A percentile compares a stretch with the other conserved stretches of the same genome.
Evolutionary conservation across 2,888 invertebrate genomes (phyloP).

Genomic region (Brachynemurus nebulosus): DNA sequence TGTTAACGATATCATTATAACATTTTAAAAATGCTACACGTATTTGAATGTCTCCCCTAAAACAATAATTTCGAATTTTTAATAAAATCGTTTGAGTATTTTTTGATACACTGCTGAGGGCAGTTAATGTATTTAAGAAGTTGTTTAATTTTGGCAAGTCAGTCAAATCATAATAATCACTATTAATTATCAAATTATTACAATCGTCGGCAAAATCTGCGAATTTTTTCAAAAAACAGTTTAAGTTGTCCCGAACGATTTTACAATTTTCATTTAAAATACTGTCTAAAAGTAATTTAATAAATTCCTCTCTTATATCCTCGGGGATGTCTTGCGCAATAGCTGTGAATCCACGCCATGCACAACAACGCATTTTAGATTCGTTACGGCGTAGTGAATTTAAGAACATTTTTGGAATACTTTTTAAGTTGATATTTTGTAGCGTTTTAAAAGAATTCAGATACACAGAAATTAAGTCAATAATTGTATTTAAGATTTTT

Average conservation of each 20-base stretch:
- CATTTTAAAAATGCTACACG: neutral
- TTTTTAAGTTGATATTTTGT: neutral
- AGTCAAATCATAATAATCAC: neutral
- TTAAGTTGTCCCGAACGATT: neutral
- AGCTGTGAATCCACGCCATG: neutral
- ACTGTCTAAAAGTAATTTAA: neutral
- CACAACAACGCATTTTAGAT: neutral
- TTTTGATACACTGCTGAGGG: neutral
- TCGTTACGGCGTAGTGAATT: neutral
- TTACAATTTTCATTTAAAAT: neutral
- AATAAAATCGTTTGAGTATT: neutral
- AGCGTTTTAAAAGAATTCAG: neutral
- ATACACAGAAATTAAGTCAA: neutral
- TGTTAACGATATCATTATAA: neutral
- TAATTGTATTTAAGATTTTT: constrained; percentile 1
- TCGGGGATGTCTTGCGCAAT: neutral
- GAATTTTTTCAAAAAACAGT: neutral
- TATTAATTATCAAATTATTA: neutral
- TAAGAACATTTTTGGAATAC: neutral
- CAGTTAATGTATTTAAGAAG: neutral
- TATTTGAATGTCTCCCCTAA: neutral
- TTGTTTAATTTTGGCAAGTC: neutral
- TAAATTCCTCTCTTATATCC: neutral
- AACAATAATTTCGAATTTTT: neutral
- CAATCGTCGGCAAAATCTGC: neutral